Evolutionary conservation across 1,140 invertebrate genomes (phyloP).

Genomic region (Amyelois transitella): DNA sequence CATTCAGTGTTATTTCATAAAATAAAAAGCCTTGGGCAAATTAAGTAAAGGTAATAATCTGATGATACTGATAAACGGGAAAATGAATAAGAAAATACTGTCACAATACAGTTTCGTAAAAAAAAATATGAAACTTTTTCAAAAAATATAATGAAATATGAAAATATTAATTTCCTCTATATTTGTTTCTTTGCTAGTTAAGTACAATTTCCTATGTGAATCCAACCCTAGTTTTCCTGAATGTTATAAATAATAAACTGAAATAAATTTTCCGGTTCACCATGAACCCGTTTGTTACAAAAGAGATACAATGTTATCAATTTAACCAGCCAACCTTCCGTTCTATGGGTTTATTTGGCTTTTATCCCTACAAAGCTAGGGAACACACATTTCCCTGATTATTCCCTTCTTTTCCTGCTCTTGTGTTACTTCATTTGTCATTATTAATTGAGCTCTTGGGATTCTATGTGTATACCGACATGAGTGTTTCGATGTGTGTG

Average conservation of each 20-base stretch:
- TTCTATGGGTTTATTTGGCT: constrained; percentile 3
- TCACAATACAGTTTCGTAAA: too few relatives aligned
- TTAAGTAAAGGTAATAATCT: too few relatives aligned
- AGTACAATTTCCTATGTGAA: too few relatives aligned
- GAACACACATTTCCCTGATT: constrained; percentile 2
- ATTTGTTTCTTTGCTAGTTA: too few relatives aligned
- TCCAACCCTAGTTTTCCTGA: too few relatives aligned
- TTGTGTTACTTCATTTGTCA: background rate
- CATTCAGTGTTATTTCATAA: background rate
- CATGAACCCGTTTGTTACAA: background rate
- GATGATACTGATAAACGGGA: too few relatives aligned
- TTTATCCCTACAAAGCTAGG: constrained; percentile 1
- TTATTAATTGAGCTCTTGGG: background rate
- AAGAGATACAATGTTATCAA: background rate
- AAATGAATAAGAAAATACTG: too few relatives aligned
- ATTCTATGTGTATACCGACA: background rate
- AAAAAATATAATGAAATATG: too few relatives aligned
- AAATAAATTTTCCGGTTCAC: background rate
- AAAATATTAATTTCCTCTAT: background rate
- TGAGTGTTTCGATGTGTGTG: background rate
- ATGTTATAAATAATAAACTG: too few relatives aligned
- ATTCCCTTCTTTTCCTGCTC: background rate
- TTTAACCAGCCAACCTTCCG: background rate
- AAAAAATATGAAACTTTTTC: too few relatives aligned
- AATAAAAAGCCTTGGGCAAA: too few relatives aligned